Evolutionary conservation across 2,113 vertebrate species (phyloP), one percentile per base, ranked within the genome.

Genomic region (Lepus timidus): DNA sequence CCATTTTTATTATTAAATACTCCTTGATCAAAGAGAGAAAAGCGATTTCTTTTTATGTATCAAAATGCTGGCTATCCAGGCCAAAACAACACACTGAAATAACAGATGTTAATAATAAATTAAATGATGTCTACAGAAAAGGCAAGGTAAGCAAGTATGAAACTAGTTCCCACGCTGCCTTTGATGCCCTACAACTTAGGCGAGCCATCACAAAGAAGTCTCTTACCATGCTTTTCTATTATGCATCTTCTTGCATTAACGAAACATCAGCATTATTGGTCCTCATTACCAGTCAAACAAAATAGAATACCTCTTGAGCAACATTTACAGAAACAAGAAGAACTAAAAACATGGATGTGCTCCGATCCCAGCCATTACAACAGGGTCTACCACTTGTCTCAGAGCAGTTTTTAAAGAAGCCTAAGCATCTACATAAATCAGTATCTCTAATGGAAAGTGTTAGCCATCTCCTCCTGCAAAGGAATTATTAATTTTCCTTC

Each of bases 1-100:
- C 33, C 80, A 92, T 62, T 90, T 86, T 49, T 36, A 85, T 61
- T 31, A 88, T 62, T 81, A 80, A 80, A 39, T 62, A 67, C 31
- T 85, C 89, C 52, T 61, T 88, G 55, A 62, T 31, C 49, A 90
- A 73, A 88, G 36, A 95, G n/a, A 70, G 64, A 92, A 96, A 91
- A 67, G 39, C 27, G 29, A 33, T 88, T 51, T 96, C 29, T 64
- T 88, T 88, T 64, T 36, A 90, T 20, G 1, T 85, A 80, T 62
- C 55, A 91, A 95, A 92, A 80, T 80, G 39, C 36, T 91, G 74
- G 62, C 44, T 73, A 87, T 17, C 4, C 3, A 44, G 49, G 31
- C 39, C 23, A 88, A 82, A 93, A 86, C 51, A 25, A 73, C 4
- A 88, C 64, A 33, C 9, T 64, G 27, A 93, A 74, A 74, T 64